phyloP scores from a whole-genome alignment of 1,140 invertebrate species.

The Lepidotrigona ventralis region DNA sequence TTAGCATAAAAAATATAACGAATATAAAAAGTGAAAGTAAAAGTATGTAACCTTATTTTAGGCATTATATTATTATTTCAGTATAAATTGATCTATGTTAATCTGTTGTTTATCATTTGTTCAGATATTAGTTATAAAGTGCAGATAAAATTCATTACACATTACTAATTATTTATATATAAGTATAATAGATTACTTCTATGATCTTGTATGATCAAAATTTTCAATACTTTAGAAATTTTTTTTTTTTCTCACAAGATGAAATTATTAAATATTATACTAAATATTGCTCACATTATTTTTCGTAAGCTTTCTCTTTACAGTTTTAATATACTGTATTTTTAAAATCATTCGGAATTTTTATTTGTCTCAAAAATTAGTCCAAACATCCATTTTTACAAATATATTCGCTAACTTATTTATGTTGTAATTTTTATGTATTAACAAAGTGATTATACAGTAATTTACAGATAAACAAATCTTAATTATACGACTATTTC shows the following conservation, averaged over 20 bases:
- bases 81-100: conserved; percentile 3
- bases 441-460: not conserved
- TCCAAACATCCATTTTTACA: conserved; percentile 15
- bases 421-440: not conserved
- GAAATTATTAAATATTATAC: not conserved
- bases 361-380: conserved; percentile 4
- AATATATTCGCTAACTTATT: conserved; percentile 9
- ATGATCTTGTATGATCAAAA: conserved; percentile 24
- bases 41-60: conserved; percentile 11
- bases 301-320: not conserved
- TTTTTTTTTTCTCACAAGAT: not conserved
- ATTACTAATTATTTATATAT: conserved; percentile 17
- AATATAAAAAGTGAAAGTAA: conserved; percentile 1
- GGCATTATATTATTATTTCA: not conserved
- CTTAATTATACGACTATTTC: not conserved
- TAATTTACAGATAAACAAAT: not conserved
- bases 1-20: not conserved
- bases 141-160: not conserved
- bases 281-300: not conserved
- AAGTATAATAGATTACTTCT: conserved; percentile 1
- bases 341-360: not conserved
- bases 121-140: conserved; percentile 4
- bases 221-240: conserved; percentile 5
- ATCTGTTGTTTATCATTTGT: conserved; percentile 7
- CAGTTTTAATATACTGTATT: not conserved